Percentiles rank a stretch among this genome's conserved stretches.
phyloP scores from a whole-genome alignment of 2,113 vertebrate genomes.

The Periophthalmus modestus region DNA sequence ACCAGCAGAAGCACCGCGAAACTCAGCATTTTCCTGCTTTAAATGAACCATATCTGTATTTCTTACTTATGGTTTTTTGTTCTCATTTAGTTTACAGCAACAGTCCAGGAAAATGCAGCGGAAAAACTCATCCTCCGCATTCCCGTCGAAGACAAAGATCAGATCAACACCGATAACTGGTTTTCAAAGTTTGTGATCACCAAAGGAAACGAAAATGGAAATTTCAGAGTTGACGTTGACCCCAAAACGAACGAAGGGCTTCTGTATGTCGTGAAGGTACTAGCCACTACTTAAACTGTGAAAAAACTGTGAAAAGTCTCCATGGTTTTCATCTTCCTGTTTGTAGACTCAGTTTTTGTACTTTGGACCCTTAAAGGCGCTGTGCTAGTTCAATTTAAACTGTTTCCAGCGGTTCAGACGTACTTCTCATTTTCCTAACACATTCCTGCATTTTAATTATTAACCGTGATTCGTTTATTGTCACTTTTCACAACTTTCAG shows the following conservation, averaged over 20 bases:
- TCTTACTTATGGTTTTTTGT: too few relatives aligned
- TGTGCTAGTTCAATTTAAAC: too few relatives aligned
- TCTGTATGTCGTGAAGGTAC: constrained; percentile 85
- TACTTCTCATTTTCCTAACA: too few relatives aligned
- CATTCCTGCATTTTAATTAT: too few relatives aligned
- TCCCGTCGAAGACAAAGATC: constrained; percentile 80
- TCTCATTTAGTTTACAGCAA: constrained; percentile 73
- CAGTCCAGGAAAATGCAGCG: constrained; percentile 81
- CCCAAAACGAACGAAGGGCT: constrained; percentile 84
- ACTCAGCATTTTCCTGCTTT: background rate
- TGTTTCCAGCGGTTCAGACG: too few relatives aligned
- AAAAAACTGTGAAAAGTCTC: too few relatives aligned
- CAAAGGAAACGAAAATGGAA: constrained; percentile 82
- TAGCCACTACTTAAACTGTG: background rate
- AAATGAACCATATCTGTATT: background rate
- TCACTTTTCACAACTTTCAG: too few relatives aligned
- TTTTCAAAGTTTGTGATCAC: constrained; percentile 80
- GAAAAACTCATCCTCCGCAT: constrained; percentile 80
- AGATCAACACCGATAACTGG: constrained; percentile 77
- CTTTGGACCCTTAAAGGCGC: too few relatives aligned
- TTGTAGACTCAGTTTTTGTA: too few relatives aligned
- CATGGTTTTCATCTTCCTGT: too few relatives aligned
- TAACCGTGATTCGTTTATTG: too few relatives aligned
- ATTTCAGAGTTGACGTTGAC: constrained; percentile 86
- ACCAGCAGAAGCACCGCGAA: background rate